These are phyloP conservation scores for Hemistola chrysoprasaria DNA, from an alignment of 2,888 invertebrate species.

Conservation along the genomic window DNA sequence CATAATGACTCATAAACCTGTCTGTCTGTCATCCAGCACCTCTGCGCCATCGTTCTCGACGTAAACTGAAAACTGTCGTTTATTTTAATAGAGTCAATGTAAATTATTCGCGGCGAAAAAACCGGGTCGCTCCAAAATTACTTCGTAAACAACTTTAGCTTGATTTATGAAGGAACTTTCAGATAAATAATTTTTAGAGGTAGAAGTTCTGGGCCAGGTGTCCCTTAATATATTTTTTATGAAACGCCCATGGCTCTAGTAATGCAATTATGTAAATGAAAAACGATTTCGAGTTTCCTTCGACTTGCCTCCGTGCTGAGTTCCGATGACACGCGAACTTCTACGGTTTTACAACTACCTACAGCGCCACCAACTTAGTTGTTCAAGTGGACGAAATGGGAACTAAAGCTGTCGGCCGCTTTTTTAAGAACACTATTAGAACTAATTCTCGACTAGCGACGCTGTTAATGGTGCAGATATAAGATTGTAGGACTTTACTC, in stretches of 20 bases:
- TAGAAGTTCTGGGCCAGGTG: conserved; percentile 75
- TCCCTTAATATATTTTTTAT: conserved; percentile 73
- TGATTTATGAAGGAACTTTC: conserved; percentile 79
- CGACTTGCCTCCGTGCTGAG: not conserved
- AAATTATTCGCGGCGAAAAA: conserved; percentile 46
- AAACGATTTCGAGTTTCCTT: conserved; percentile 42
- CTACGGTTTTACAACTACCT: conserved; percentile 13
- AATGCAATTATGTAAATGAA: conserved; percentile 76
- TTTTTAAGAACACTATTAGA: too few species aligned
- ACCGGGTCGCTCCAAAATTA: conserved; percentile 61
- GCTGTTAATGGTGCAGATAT: too few species aligned
- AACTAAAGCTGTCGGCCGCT: too few species aligned
- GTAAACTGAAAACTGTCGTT: conserved; percentile 39
- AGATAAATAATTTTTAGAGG: conserved; percentile 76
- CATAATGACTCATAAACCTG: too few species aligned
- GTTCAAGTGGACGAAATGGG: too few species aligned
- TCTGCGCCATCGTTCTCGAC: conserved; percentile 7
- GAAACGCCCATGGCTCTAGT: conserved; percentile 48
- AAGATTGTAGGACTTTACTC: too few species aligned
- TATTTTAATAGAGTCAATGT: conserved; percentile 43
- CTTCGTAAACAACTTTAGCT: conserved; percentile 77
- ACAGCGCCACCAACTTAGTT: too few species aligned
- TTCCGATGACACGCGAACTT: conserved; percentile 40
- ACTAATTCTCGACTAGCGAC: too few species aligned
- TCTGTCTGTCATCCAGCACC: not conserved